Evolutionary conservation across 2,888 invertebrate species (phyloP).

Genomic region (Amphipyra tragopoginis): DNA sequence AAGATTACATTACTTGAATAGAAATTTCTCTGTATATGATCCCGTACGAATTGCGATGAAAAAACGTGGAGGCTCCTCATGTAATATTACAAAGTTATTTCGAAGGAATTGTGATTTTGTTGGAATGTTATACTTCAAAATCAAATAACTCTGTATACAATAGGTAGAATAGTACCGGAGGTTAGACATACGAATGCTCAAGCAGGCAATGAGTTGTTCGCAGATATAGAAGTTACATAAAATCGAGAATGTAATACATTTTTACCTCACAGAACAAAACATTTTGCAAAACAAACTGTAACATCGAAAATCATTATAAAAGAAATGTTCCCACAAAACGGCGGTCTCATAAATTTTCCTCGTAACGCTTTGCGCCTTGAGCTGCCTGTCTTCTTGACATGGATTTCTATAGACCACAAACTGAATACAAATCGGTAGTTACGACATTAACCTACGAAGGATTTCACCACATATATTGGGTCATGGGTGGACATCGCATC

Average conservation of each 20-base stretch:
- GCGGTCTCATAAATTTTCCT: constrained; percentile 83
- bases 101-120: constrained; percentile 17
- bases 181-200: too few species aligned
- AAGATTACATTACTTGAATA: constrained; percentile 70
- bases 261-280: background rate
- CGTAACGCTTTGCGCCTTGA: constrained; percentile 76
- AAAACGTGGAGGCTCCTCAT: constrained; percentile 3
- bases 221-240: too few species aligned
- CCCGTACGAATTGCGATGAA: constrained; percentile 32
- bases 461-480: constrained; percentile 88
- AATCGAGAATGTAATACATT: background rate
- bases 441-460: constrained; percentile 79
- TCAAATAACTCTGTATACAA: background rate
- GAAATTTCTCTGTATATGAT: constrained; percentile 53
- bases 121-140: background rate
- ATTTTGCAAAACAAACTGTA: constrained; percentile 26
- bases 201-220: too few species aligned
- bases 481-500: constrained; percentile 81
- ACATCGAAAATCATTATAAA: constrained; percentile 58
- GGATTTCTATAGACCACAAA: constrained; percentile 84
- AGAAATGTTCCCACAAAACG: constrained; percentile 69
- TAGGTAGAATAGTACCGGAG: too few species aligned
- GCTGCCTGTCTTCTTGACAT: constrained; percentile 87
- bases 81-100: constrained; percentile 3
- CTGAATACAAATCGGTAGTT: constrained; percentile 86